Conservation (phyloP, 2,797 vertebrate genomes). For the Acanthis flammea region DNA sequence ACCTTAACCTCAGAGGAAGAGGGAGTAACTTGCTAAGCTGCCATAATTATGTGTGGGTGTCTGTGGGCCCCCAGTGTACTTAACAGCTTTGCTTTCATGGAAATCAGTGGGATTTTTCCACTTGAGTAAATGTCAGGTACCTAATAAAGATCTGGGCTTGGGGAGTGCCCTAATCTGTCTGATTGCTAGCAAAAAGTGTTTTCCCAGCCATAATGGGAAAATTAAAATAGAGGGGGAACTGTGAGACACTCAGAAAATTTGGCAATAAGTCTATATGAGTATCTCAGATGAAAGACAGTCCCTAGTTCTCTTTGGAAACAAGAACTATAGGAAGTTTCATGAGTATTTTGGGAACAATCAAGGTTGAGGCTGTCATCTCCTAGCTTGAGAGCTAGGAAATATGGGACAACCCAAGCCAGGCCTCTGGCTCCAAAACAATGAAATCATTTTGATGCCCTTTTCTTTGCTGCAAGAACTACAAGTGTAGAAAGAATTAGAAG, state of each 20-base stretch:
- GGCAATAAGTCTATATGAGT: background rate
- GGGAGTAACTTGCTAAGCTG: background rate
- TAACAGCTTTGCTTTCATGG: conserved; percentile 1
- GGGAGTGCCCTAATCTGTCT: background rate
- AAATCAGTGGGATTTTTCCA: background rate
- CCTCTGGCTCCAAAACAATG: background rate
- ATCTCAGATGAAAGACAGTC: background rate
- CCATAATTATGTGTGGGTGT: background rate
- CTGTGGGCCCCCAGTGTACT: background rate
- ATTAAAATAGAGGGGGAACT: background rate
- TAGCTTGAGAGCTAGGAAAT: background rate
- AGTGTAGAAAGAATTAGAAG: background rate
- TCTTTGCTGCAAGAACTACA: background rate
- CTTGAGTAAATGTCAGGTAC: background rate
- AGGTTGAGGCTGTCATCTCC: background rate
- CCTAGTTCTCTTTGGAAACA: conserved; percentile 32
- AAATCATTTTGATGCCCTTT: background rate
- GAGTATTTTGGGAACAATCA: conserved; percentile 5
- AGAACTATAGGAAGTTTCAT: conserved; percentile 5
- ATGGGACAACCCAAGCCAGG: background rate
- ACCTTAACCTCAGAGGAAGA: background rate
- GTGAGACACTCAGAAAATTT: background rate
- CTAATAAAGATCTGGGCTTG: background rate
- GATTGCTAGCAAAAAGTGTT: background rate
- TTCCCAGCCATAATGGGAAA: conserved; percentile 11